Conservation (phyloP, 2,888 invertebrate species). For the Rhodophaea formosa region DNA sequence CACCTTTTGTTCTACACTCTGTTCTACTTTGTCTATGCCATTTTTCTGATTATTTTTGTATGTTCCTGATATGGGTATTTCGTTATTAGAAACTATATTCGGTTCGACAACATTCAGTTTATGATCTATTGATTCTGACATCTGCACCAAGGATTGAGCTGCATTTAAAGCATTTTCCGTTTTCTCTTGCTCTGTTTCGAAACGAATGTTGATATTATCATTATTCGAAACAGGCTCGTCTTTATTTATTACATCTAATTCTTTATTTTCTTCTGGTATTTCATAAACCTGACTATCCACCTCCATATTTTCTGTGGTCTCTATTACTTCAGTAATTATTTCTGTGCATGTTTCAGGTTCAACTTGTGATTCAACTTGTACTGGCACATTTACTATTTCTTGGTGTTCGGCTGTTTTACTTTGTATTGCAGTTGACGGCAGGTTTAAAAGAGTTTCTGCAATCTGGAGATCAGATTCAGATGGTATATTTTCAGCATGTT, state of each 20-base stretch:
- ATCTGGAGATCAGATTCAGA: conserved; percentile 76
- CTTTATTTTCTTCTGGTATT: conserved; percentile 28
- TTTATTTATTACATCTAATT: conserved; percentile 25
- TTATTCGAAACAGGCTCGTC: conserved; percentile 37
- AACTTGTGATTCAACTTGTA: conserved; percentile 25
- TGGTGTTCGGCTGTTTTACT: conserved; percentile 45
- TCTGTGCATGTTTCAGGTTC: conserved; percentile 28
- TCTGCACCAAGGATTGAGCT: conserved; percentile 74
- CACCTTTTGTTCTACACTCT: conserved; percentile 48
- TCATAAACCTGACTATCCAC: conserved; percentile 24
- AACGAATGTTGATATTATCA: conserved; percentile 50
- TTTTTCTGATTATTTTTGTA: conserved; percentile 44
- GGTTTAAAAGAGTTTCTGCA: conserved; percentile 72
- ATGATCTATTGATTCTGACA: conserved; percentile 72
- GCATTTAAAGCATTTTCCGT: conserved; percentile 70
- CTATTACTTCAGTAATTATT: conserved; percentile 35
- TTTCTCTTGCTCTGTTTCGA: conserved; percentile 72
- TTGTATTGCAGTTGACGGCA: conserved; percentile 66
- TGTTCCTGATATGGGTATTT: conserved; percentile 31
- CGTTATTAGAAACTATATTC: conserved; percentile 42
- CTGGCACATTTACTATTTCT: conserved; percentile 29
- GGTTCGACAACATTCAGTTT: conserved; percentile 53
- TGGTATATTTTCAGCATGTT: conserved; percentile 45
- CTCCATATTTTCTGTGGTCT: conserved; percentile 28
- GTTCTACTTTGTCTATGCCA: conserved; percentile 35